Evolutionary conservation across 1,140 invertebrate species (phyloP).

Genomic region (Archegozetes longisetosus): DNA sequence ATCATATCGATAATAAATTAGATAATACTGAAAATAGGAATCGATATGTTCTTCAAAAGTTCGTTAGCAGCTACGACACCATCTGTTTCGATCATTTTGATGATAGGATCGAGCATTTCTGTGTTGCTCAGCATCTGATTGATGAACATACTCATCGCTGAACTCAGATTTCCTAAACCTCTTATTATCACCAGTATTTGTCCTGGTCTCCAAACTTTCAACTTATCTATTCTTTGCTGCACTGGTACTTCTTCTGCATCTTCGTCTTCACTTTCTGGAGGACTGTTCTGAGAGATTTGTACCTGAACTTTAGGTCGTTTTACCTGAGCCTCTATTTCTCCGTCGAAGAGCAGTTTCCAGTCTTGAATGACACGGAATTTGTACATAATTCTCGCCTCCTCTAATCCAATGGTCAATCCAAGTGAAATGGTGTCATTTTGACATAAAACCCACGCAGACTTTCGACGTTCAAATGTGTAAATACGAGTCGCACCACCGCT

Average conservation of each 20-base stretch:
- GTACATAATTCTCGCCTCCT: constrained; percentile 19
- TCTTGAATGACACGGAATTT: constrained; percentile 24
- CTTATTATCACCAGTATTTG: constrained; percentile 20
- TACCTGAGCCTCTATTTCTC: constrained; percentile 23
- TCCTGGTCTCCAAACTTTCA: constrained; percentile 23
- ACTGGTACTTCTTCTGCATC: constrained; percentile 16
- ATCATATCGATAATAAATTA: too few species aligned
- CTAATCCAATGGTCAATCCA: constrained; percentile 22
- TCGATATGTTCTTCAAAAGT: constrained; percentile 13
- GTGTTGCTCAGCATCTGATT: constrained; percentile 9
- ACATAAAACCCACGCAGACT: constrained; percentile 23
- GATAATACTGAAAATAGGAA: constrained; percentile 18
- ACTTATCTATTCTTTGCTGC: constrained; percentile 17
- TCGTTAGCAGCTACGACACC: constrained; percentile 10
- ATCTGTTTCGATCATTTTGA: constrained; percentile 10
- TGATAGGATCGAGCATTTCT: constrained; percentile 7
- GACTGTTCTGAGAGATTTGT: constrained; percentile 21
- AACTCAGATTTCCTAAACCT: constrained; percentile 24
- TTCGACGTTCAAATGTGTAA: constrained; percentile 21
- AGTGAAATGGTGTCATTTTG: constrained; percentile 22
- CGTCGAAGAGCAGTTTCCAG: constrained; percentile 24
- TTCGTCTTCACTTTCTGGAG: constrained; percentile 11
- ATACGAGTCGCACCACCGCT: constrained; percentile 20
- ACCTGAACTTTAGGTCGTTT: constrained; percentile 19
- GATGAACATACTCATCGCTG: constrained; percentile 22